Evolutionary conservation across 2,797 vertebrate genomes (phyloP).

Genomic region (Lophotriccus pileatus): DNA sequence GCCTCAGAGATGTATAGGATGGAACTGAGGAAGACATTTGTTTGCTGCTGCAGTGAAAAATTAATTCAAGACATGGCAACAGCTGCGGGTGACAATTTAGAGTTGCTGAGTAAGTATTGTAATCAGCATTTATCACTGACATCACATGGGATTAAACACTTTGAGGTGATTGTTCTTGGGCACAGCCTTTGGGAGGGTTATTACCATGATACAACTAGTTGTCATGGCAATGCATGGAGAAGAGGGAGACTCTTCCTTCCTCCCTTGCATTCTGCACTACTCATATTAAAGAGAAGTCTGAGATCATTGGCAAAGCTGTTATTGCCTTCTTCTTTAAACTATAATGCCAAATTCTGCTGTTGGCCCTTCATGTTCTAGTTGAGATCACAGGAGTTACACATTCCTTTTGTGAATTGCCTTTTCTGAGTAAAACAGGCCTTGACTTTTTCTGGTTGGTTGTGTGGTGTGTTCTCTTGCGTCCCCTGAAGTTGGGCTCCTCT

Average conservation of each 20-base stretch:
- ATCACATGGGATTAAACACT: constrained; percentile 61
- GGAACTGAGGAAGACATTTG: constrained; percentile 1
- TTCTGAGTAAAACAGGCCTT: not conserved
- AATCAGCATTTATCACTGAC: constrained; percentile 51
- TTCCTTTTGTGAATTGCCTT: not conserved
- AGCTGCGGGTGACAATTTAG: constrained; percentile 45
- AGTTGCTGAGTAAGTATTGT: constrained; percentile 55
- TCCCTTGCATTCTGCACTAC: constrained; percentile 11
- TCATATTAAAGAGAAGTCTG: not conserved
- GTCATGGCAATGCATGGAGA: constrained; percentile 60
- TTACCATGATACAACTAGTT: constrained; percentile 62
- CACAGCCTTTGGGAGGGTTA: constrained; percentile 44
- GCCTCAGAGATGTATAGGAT: not conserved
- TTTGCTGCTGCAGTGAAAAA: constrained; percentile 17
- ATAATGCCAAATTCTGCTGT: not conserved
- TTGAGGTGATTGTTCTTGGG: constrained; percentile 58
- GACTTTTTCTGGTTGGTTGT: not conserved
- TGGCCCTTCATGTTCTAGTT: fast-evolving
- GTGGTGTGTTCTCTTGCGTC: not conserved
- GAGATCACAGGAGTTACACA: fast-evolving
- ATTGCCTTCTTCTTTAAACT: not conserved
- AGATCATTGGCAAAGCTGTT: not conserved
- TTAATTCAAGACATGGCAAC: constrained; percentile 54
- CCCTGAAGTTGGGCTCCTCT: not conserved
- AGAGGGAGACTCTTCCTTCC: constrained; percentile 62